Evolutionary conservation across 2,888 invertebrate species (phyloP).

Genomic region (Paralinhomoeus sp.): DNA sequence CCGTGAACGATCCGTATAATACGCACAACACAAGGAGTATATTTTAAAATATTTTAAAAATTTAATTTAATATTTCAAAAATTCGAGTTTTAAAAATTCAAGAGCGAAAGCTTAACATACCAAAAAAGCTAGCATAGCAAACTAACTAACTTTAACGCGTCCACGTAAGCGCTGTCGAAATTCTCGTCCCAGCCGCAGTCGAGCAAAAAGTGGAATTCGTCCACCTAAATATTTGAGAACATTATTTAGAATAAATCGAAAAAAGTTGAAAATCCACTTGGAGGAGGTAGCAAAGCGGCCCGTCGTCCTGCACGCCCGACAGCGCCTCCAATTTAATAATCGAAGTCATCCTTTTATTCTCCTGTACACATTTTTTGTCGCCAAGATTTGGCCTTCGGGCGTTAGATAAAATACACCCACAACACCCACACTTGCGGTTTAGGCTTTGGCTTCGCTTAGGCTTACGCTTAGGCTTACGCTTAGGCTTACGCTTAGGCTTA

Average conservation of each 20-base stretch:
- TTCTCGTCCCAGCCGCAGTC: conserved; percentile 98
- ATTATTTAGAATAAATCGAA: conserved; percentile 1
- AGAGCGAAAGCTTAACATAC: not conserved
- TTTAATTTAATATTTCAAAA: not conserved
- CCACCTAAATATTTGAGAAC: no score
- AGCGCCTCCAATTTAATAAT: conserved; percentile 88
- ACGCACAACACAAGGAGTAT: no score
- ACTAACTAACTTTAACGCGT: no score
- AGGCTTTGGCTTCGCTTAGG: no score
- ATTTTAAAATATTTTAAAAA: conserved; percentile 3
- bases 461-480: no score
- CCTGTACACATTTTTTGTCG: no score
- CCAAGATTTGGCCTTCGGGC: no score
- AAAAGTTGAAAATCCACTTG: conserved; percentile 10
- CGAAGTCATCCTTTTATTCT: no score
- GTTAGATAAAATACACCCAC: no score
- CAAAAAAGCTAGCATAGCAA: conserved; percentile 42
- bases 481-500: no score
- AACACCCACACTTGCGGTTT: no score
- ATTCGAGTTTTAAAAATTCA: not conserved
- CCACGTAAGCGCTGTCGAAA: conserved; percentile 66
- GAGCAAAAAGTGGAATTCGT: conserved; percentile 72
- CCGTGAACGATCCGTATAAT: no score
- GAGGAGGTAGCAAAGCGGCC: conserved; percentile 85
- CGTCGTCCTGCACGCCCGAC: conserved; percentile 82